Evolutionary conservation across 2,797 vertebrate genomes (phyloP), one percentile per base, ranked within the genome.

Genomic region (Anisognathus igniventris): DNA sequence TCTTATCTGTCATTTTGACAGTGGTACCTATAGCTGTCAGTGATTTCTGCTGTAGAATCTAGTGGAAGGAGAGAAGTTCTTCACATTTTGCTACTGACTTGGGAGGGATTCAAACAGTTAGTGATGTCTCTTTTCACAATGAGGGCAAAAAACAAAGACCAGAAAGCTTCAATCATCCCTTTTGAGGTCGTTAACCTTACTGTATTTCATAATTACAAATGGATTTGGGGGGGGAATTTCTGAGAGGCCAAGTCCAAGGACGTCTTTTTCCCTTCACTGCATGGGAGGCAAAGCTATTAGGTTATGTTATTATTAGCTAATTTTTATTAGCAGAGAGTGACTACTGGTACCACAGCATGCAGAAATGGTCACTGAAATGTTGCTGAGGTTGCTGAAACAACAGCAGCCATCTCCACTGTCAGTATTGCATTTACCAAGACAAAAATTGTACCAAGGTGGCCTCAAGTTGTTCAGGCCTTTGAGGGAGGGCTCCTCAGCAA

Each of bases 401-500:
- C 11, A 71, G 39, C 19, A 51, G 37, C 53, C 13, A 6, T 20
- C 5, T 30, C 25, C 33, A 1, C 68, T 61, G 15, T 76, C 30
- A 12, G 8, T 44, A 7, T 28, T 37, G 15, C 47, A n/a, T 53
- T 79, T 86, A 21, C 12, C 14, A 53, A 61, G 40, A 18, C 11
- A 64, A 8, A 6, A 3, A 1, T 24, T 0, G 0, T 64, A 58
- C 30, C 0, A 2, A n/a, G 22, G 10, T 31, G 7, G 22, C 31
- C 30, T 86, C 48, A 56, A 10, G 31, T 3, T 44, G 19, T 37
- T 87, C 37, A n/a, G 0, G 42, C 67, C 30, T 77, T 74, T 14
- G 16, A 15, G 15, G 12, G 8, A 31, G 42, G 14, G 23, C 72
- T 74, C 51, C 6, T 76, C 31, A 22, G 28, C 14, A 48, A 22